Conservation (phyloP, 2,888 invertebrate species). For the Celastrina argiolus region DNA sequence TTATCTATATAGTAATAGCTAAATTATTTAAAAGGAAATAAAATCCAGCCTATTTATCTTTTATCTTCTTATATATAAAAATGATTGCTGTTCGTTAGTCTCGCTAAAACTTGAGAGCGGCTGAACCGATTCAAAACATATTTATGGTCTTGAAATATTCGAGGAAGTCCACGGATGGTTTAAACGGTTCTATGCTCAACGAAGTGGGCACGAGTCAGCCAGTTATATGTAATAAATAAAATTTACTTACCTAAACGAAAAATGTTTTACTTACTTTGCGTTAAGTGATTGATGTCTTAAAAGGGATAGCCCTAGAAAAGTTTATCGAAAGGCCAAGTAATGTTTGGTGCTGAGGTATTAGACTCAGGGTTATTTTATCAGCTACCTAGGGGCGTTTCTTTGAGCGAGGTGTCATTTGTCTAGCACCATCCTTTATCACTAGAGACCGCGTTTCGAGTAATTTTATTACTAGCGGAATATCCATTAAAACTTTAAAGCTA, state of each 20-base stretch:
- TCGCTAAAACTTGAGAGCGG: no score
- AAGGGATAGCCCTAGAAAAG: not conserved
- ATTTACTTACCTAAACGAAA: not conserved
- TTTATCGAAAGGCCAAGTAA: constrained; percentile 10
- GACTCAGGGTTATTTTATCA: constrained; percentile 15
- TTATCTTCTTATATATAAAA: no score
- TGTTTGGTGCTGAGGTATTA: constrained; percentile 14
- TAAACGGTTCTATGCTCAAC: no score
- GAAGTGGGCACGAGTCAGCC: no score
- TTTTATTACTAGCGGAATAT: constrained; percentile 12
- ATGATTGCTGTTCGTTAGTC: no score
- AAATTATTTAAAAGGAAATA: no score
- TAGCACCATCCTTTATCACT: constrained; percentile 16
- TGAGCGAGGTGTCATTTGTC: constrained; percentile 21
- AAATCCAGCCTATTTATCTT: no score
- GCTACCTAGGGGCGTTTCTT: constrained; percentile 17
- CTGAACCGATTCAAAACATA: no score
- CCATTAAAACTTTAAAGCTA: not conserved
- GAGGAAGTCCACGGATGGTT: no score
- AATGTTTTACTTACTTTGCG: not conserved
- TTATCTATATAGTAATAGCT: no score
- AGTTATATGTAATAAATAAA: no score
- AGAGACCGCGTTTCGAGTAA: constrained; percentile 14
- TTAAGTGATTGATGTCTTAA: not conserved
- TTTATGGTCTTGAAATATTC: no score